Evolutionary conservation across 2,888 invertebrate species (phyloP), one percentile per base, ranked within the genome.

Genomic region (Tricholauxania praeusta): DNA sequence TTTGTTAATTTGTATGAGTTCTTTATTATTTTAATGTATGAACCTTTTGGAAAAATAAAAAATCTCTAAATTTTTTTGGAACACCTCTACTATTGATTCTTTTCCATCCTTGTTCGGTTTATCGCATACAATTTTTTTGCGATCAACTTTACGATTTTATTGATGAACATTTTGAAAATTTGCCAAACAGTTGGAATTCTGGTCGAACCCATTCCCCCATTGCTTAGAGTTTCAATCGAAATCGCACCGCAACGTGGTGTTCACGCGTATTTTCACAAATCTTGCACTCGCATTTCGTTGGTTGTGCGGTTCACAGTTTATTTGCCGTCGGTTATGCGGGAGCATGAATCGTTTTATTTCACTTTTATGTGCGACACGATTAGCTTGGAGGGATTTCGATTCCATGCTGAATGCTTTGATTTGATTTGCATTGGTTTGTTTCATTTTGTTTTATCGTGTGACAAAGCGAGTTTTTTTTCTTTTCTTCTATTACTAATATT

Each of bases 281-380:
- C 52, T 49, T 47, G 47, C 52, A 63, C 52, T 49, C 53, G 47
- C 52, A 53, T 53, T 63, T 55, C 63, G 39, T 10, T 39, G 39
- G 39, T 39, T 39, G 63, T 53, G 70, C 47, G 63, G 47, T 32
- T 63, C 17, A 52, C 62, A n/a, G 62, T 74, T 70, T 74, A 72
- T 74, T 76, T 71, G 75, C 75, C 75, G 55, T 32, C 71, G 72
- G 74, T 72, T 74, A 74, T 76, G 75, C 75, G 74, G 75, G 72
- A 71, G 70, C 75, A 74, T 67, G 75, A 71, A 62, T 72, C 55
- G 67, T 68, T 74, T 67, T 74, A 74, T 74, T 76, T 74, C 57
- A 73, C 60, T 70, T 70, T 70, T 69, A 73, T 73, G 65, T 70
- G 70, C 70, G 52, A 53, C 65, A 53, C 52, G 70, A 62, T 70